Evolutionary conservation across 2,888 invertebrate genomes (phyloP), one percentile per base, ranked within the genome.

Genomic region (Hydrotaea diabolus): DNA sequence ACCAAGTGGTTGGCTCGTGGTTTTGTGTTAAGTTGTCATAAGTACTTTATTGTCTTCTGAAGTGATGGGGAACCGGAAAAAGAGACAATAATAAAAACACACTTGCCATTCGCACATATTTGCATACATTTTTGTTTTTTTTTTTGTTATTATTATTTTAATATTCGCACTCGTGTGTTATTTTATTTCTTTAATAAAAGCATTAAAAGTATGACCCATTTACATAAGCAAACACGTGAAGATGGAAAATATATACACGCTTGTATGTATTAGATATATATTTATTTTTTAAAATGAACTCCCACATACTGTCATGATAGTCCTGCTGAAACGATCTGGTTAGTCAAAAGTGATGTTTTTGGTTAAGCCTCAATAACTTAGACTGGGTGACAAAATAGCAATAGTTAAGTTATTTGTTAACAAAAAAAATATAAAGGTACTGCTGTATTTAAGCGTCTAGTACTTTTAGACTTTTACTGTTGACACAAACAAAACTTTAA

Each of bases 11-110:
- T 31, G 31, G 31, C 7, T 31, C 3, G 31, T 31, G 57, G 72
- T 78, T 78, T 5, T 81, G 49, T 82, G 73, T 39, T 59, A 82
- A 46, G 59, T 77, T 85, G 81, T 79, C 81, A 84, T 73, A 78
- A 84, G 78, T 66, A 76, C 76, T 84, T 81, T 66, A 79, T 78
- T 78, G 66, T 69, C 59, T 73, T 69, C 15, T 76, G 76, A 79
- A 82, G 77, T 81, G 66, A 73, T 82, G 79, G 31, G 46, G 75
- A 77, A 66, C 66, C 17, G 39, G 66, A 36, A 36, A 66, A 31
- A 64, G 31, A n/a, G 64, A 64, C 31, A 64, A 17, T 8, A 66
- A 43, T 15, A 17, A 43, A 17, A 19, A 21, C 43, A 26, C 26
- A 23, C 59, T 15, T 3, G 21, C 59, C 59, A 15, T 26, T 26